These are phyloP conservation scores for Lepidocyrtinus sp. DNA, from an alignment of 2,888 invertebrate genomes.

Conservation along the genomic window DNA sequence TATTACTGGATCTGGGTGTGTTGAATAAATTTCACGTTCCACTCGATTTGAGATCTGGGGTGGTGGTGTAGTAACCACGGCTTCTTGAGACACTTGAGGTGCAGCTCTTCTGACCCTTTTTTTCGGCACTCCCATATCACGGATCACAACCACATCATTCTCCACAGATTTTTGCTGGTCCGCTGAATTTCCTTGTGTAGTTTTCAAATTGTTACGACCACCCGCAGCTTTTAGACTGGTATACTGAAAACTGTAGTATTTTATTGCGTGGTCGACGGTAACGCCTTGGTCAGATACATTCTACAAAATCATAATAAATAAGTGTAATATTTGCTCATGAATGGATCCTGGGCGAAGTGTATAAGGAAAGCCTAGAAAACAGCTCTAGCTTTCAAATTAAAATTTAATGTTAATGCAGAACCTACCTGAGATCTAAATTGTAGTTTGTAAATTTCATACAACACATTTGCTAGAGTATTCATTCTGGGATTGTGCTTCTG, in stretches of 20 bases:
- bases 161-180: conserved; percentile 2
- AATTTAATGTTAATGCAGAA: too few relatives aligned
- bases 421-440: conserved; percentile 77
- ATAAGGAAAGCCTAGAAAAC: too few relatives aligned
- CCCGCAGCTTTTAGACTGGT: not conserved
- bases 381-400: too few relatives aligned
- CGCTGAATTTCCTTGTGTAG: not conserved
- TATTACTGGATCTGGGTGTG: conserved; percentile 3
- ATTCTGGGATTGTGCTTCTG: conserved; percentile 65
- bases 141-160: too few relatives aligned
- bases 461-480: conserved; percentile 64
- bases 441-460: conserved; percentile 79
- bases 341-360: too few relatives aligned
- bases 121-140: conserved; percentile 20
- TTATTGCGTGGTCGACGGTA: conserved; percentile 30
- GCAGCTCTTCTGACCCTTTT: conserved; percentile 33
- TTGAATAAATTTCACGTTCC: not conserved
- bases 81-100: conserved; percentile 39
- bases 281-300: conserved; percentile 23
- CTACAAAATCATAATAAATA: conserved; percentile 25
- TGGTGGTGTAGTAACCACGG: not conserved
- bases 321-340: too few relatives aligned
- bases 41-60: not conserved
- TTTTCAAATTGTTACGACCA: conserved; percentile 10
- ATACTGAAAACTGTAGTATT: conserved; percentile 32